Conservation (phyloP, 2,888 invertebrate genomes). For the Pegoplata infirma region DNA sequence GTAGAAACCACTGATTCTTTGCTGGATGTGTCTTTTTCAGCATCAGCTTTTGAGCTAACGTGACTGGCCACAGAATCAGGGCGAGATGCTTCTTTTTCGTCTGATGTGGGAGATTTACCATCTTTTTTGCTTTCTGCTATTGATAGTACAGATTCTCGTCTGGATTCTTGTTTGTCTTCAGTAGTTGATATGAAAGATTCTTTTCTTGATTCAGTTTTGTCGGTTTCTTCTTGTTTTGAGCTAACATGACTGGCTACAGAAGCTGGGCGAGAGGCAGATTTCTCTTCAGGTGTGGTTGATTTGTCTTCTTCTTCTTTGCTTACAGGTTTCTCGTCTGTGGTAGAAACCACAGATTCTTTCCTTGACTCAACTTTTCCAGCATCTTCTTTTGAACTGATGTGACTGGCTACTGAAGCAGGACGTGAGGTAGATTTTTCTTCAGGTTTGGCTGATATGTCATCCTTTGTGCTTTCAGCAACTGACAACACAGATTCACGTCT, state of each 20-base stretch:
- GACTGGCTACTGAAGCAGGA: slow-evolving; percentile 63
- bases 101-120: slow-evolving; percentile 14
- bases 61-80: slow-evolving; percentile 49
- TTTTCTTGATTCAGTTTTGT: slow-evolving; percentile 30
- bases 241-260: slow-evolving; percentile 63
- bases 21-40: slow-evolving; percentile 27
- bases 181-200: slow-evolving; percentile 43
- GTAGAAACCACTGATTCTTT: slow-evolving; percentile 41
- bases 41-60: not conserved
- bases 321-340: slow-evolving; percentile 62
- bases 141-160: slow-evolving; percentile 31
- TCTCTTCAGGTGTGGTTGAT: slow-evolving; percentile 42
- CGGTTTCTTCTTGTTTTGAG: slow-evolving; percentile 29
- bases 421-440: slow-evolving; percentile 68
- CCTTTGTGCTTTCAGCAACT: too few species aligned
- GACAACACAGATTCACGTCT: slow-evolving; percentile 44
- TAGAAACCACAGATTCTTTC: slow-evolving; percentile 43
- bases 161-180: slow-evolving; percentile 64
- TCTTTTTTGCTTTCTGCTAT: slow-evolving; percentile 16
- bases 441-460: too few species aligned
- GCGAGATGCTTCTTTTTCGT: slow-evolving; percentile 30
- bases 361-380: slow-evolving; percentile 36
- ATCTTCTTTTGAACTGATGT: slow-evolving; percentile 19
- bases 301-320: too few species aligned
- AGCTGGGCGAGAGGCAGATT: slow-evolving; percentile 68